phyloP scores from a whole-genome alignment of 2,113 vertebrate genomes.

The Chionodraco myersi region DNA sequence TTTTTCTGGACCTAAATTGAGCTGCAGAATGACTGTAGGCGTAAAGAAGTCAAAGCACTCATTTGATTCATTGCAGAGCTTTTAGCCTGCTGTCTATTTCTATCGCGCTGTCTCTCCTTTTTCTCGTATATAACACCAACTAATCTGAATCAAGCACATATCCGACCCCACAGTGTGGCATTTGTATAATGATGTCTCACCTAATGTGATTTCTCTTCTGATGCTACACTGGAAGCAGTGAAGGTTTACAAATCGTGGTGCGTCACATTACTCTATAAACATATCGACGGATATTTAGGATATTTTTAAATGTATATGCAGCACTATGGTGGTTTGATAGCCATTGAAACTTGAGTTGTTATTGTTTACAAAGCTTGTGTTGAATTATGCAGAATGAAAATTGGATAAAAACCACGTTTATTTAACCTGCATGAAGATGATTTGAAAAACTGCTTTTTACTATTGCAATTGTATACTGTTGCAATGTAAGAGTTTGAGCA shows the following conservation, averaged over 20 bases:
- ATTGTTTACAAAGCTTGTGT: conserved; percentile 9
- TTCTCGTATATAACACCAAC: neutral
- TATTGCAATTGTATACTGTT: conserved; percentile 33
- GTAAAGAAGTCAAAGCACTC: conserved; percentile 6
- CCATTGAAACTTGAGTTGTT: conserved; percentile 22
- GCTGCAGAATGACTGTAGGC: conserved; percentile 9
- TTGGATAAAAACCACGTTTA: conserved; percentile 11
- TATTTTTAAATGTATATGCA: conserved; percentile 34
- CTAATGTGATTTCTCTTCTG: conserved; percentile 8
- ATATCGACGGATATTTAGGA: conserved; percentile 29
- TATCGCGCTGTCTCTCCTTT: conserved; percentile 18
- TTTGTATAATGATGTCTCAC: conserved; percentile 19
- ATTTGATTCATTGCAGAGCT: conserved; percentile 20
- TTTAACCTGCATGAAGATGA: conserved; percentile 59
- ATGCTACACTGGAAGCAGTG: neutral
- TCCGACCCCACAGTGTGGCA: conserved; percentile 8
- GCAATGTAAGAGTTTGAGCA: conserved; percentile 22
- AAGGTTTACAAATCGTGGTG: neutral
- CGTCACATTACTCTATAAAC: conserved; percentile 29
- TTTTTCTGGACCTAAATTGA: conserved; percentile 50
- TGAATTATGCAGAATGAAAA: conserved; percentile 39
- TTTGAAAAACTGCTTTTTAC: conserved; percentile 19
- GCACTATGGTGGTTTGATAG: neutral
- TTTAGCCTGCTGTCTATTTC: conserved; percentile 5
- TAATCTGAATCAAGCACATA: conserved; percentile 50